Conservation (phyloP, 2,113 vertebrate genomes). For the Poeciliopsis prolifica region DNA sequence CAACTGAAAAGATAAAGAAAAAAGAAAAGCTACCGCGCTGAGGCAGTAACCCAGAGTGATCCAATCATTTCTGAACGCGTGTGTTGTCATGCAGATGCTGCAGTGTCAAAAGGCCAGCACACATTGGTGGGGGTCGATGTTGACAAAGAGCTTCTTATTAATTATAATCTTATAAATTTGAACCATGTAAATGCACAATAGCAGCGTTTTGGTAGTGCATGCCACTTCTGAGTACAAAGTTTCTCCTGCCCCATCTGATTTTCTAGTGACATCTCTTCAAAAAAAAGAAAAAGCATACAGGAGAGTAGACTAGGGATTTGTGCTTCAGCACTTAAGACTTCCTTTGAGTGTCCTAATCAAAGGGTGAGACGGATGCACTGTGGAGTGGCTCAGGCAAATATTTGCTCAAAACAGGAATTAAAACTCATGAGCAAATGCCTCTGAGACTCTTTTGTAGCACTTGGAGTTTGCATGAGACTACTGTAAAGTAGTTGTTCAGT, state of each 20-base stretch:
- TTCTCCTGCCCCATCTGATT: not conserved
- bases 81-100: not conserved
- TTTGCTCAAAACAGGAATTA: not conserved
- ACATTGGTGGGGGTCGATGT: not conserved
- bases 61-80: not conserved
- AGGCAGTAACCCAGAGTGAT: not conserved
- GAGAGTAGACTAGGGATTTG: not conserved
- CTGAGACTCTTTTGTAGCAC: not conserved
- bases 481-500: not conserved
- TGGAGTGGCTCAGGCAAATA: not conserved
- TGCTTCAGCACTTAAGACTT: not conserved
- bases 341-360: not conserved
- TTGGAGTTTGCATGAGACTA: not conserved
- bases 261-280: no score
- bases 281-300: not conserved
- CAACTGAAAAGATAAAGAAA: not conserved
- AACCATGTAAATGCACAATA: not conserved
- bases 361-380: not conserved
- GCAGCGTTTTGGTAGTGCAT: no score
- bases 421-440: not conserved
- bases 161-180: not conserved
- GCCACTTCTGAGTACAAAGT: not conserved
- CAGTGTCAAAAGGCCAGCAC: not conserved
- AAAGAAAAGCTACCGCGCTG: not conserved
- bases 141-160: not conserved